Percentiles rank a stretch among this genome's conserved stretches.
Conservation (phyloP, 2,797 vertebrate species). For the Setipinna tenuifilis region DNA sequence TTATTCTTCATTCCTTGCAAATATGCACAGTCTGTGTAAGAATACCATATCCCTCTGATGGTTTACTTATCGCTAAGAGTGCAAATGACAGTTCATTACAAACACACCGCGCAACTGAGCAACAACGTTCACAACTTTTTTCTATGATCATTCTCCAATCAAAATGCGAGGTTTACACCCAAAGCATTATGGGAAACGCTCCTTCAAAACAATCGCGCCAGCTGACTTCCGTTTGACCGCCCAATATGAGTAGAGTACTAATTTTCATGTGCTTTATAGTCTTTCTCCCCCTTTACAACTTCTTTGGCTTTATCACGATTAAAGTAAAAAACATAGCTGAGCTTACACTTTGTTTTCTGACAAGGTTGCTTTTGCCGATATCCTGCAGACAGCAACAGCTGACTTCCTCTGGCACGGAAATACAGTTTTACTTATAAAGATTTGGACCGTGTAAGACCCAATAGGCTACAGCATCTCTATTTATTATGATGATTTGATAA, state of each 20-base stretch:
- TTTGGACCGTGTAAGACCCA: no score
- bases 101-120: conserved; percentile 10
- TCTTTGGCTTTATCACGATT: no score
- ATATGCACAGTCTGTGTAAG: neutral
- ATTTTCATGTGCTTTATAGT: no score
- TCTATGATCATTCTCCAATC: neutral
- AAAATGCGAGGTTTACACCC: neutral
- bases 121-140: neutral
- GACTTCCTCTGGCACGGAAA: no score
- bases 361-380: no score
- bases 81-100: neutral
- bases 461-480: no score
- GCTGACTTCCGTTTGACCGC: neutral
- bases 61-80: neutral
- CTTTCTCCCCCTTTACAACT: no score
- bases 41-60: neutral
- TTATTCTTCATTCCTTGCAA: conserved; percentile 72
- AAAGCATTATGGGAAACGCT: neutral
- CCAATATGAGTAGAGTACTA: neutral
- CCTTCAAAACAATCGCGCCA: conserved; percentile 15
- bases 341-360: no score
- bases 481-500: no score
- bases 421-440: no score
- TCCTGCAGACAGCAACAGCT: no score
- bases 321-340: no score